Base-by-base conservation (phyloP, 2,113 vertebrate species). In the Myiagra hebetior region DNA sequence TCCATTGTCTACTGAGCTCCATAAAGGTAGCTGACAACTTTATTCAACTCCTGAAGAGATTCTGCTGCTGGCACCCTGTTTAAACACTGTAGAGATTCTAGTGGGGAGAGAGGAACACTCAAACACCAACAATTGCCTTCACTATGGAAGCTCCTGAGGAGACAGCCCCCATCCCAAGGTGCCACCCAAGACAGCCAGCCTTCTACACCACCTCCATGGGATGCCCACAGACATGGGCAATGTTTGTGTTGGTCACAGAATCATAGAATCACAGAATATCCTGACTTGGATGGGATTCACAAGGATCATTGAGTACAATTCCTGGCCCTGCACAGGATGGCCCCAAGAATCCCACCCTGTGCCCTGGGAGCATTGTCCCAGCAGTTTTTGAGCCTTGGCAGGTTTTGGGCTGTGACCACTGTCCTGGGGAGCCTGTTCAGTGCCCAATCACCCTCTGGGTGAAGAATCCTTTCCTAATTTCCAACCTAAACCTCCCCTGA, bases 221-320 rank as follows among this genome's bases (percentile, higher is more conserved):
- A 12, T 8, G n/a, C 24, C 31, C 44, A 64, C 37, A 46, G 37
- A 22, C 31, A 49, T 3, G 5, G 60, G 6, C 8, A 68, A 9
- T 42, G 15, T 68, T 60, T 79, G n/a, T 76, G 17, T 19, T 52
- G 7, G 26, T 39, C 33, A 44, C 1, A 23, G 46, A 59, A 24
- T 19, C 35, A 65, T 0, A n/a, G 26, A 59, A 60, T 24, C 30
- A 63, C n/a, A 70, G 30, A 63, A 35, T 42, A 70, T 27, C 27
- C 35, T 77, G 49, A 16, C 8, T 42, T 50, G 22, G 63, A 70
- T 14, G 30, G 55, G 15, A 77, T 27, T 22, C 31, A 56, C 49
- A 42, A 37, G 27, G 15, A 50, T 44, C 15, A n/a, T 20, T 0
- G 0, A 70, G 63, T 49, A 55, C 35, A 84, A 0, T 10, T 23